Base-by-base conservation (phyloP, 2,113 vertebrate species). In the Oncorhynchus masou region DNA sequence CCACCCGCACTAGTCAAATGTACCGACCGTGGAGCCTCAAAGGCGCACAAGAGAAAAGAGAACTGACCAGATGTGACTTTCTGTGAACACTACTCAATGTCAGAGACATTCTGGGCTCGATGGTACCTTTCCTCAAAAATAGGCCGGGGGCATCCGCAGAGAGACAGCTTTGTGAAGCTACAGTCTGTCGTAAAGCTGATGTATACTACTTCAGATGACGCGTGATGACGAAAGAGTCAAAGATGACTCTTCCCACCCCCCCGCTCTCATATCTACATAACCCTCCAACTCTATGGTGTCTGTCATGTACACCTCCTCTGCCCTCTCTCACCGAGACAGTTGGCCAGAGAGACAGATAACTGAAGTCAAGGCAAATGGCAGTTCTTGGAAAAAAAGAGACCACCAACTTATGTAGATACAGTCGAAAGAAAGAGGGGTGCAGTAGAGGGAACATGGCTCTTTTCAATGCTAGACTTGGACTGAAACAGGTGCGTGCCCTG, bases 261-360 rank as follows among this genome's bases (percentile, higher is more conserved):
- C n/a, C 5, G 8, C 49, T 72, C 25, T 70, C 24, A 49, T 74
- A 77, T 83, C 83, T 78, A 51, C 51, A 66, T 45, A 77, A 49
- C 70, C 74, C 76, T 74, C 67, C 74, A 66, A 59, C 59, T 66
- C 59, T 68, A 1, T 13, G 29, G 31, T 73, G 76, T 74, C 76
- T 80, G 70, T 66, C 73, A 29, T 59, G 67, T n/a, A 80, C 80
- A 60, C 71, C 78, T 74, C 76, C 49, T 79, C 29, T 80, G 79
- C 72, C 74, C 79, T 82, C 64, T 74, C 24, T 72, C 74, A 25
- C 70, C 51, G 49, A 81, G 78, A 84, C 70, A 8, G 39, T 45
- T 45, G 39, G 39, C 31, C 57, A 74, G 24, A 48, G 12, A 65
- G 45, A 24, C 51, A n/a, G 29, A 73, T 20, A 15, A 57, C 1